Evolutionary conservation across 2,888 invertebrate species (phyloP), one percentile per base, ranked within the genome.

Genomic region (Idaea straminata): DNA sequence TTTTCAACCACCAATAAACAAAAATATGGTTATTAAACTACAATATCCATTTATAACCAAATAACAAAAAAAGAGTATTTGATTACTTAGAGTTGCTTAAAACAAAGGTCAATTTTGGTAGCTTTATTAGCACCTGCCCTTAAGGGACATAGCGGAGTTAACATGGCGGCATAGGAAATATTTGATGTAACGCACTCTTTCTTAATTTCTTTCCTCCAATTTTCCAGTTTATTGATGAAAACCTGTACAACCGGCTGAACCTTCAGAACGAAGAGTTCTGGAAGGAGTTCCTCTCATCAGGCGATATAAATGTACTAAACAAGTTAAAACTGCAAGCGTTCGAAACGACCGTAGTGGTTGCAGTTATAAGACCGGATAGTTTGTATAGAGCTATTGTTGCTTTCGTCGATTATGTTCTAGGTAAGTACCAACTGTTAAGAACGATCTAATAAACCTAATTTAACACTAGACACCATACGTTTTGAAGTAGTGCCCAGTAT

Each of bases 351-450:
- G 91, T 98, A 0, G 87, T 96, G 0, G 94, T 97, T 0, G 96
- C 98, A 83, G 95, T 96, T 0, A 88, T 98, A 4, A 94, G 98
- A 5, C 98, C 99, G 0, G 99, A 98, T 82, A 93, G 96, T 63
- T 89, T 98, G 38, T 95, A 97, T 75, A 94, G 96, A 25, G 95
- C 96, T 58, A 94, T 99, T 78, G 94, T 95, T 0, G 93, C 94
- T 60, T 97, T 97, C 83, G 95, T 96, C 0, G 94, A 95, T 59
- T 93, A 94, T 65, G 84, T 95, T 66, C 85, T 97, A 66, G 96
- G 96, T 93, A 68, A 64, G 72, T 67, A 58, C 25, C 15, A 65
- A 78, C 67, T 67, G 3, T 4, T 36, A 3, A 36, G 1, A 10
- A 36, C 36, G 36, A 10, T 1, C 36, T 1, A 1, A 10, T 36